Percentiles rank a stretch among this genome's conserved stretches.
Conservation (phyloP, 1,140 invertebrate genomes). For the Helicoverpa armigera region DNA sequence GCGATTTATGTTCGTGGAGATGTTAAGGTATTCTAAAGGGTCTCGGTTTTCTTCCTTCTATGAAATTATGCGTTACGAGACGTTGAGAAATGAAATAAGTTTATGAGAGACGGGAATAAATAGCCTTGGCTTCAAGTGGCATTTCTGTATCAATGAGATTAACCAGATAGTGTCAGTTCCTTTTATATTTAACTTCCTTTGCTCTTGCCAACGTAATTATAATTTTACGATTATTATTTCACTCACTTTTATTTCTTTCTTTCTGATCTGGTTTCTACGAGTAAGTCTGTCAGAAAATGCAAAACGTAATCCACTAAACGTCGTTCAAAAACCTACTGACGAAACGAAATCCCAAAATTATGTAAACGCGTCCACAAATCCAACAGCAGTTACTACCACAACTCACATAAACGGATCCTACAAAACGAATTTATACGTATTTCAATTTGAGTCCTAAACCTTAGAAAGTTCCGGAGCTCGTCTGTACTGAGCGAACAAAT, state of each 20-base stretch:
- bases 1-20: conserved; percentile 67
- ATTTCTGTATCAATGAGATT: conserved; percentile 6
- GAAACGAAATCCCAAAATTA: neutral
- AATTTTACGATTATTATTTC: too few species aligned
- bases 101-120: conserved; percentile 32
- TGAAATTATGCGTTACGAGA: conserved; percentile 44
- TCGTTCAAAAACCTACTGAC: neutral
- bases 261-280: too few species aligned
- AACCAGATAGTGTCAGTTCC: neutral
- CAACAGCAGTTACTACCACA: neutral
- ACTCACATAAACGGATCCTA: conserved; percentile 6
- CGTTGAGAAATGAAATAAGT: conserved; percentile 49
- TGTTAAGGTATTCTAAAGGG: conserved; percentile 48
- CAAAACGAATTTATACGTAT: conserved; percentile 20
- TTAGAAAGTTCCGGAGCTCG: conserved; percentile 8
- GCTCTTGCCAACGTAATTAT: neutral
- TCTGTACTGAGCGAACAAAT: conserved; percentile 30
- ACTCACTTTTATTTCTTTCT: too few species aligned
- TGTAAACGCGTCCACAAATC: neutral
- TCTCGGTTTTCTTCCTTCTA: conserved; percentile 33
- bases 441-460: conserved; percentile 33
- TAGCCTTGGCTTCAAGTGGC: conserved; percentile 9
- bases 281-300: neutral
- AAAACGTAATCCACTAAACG: neutral
- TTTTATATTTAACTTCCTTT: neutral